Evolutionary conservation across 2,888 invertebrate species (phyloP), one percentile per base, ranked within the genome.

Genomic region (Gibbula magus): DNA sequence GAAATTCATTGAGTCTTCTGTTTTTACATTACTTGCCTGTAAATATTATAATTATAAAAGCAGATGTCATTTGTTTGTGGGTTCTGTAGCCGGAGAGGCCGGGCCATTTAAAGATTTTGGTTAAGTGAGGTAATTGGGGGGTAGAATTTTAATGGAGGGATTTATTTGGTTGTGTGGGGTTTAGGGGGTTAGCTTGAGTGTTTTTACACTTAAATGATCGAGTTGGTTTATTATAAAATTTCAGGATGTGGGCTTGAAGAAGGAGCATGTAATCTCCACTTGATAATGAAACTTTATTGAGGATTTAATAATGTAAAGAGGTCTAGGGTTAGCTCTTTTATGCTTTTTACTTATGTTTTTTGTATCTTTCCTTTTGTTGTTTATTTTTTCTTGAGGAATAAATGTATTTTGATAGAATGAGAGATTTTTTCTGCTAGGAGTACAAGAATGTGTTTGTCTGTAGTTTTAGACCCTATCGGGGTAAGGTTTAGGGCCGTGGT

Each of bases 401-500:
- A 67, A n/a, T 32, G 45, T 66, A 8, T 79, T 51, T 20, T 77
- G 39, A 22, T 77, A 20, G 77, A 77, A 0, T 67, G 29, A 18
- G 51, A 77, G 16, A 25, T 77, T 3, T 45, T 77, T 39, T 22
- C 35, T 1, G 20, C 66, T 1, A 54, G 54, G 4, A 45, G 22
- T n/a, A 5, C 66, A n/a, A 35, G 1, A 4, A 54, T 77, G 7
- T 54, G 39, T 22, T 73, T 80, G 32, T 29, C 22, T 51, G 2
- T 83, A 7, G 0, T 81, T 7, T 8, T 84, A 16, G 85, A 86
- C 53, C 3, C 5, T 0, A 29, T 79, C 0, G 75, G 82, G 0
- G 16, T 79, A 0, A 76, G 77, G 0, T 86, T 84, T 78, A 56
- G 75, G 0, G 16, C 35, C 0, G 78, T 84, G 10, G 93, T 93